Evolutionary conservation across 1,140 invertebrate genomes (phyloP), one percentile per base, ranked within the genome.

Genomic region (Cydia strobilella): DNA sequence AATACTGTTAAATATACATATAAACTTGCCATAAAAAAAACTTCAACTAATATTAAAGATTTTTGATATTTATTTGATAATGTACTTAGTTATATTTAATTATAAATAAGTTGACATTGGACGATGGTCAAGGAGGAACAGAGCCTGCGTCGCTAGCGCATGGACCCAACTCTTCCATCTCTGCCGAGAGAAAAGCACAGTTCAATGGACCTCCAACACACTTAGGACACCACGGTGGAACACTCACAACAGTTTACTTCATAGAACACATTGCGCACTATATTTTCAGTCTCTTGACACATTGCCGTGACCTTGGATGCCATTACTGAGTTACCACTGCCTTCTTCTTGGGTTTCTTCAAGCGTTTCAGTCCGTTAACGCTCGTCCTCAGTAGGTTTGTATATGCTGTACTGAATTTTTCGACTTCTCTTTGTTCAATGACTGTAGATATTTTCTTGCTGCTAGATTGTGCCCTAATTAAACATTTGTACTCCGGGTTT

Each of bases 321-420:
- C 18, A 59, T 85, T 91, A 92, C 76, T 92, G 90, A 74, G 90
- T 83, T 25, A 88, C 85, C 80, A 91, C 85, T 12, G 89, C 87
- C 75, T 97, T 93, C 86, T 94, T 93, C 92, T 97, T 96, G 4
- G 94, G 94, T 91, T 97, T 97, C 86, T 97, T 97, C 78, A 97
- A 94, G 90, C 97, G 97, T 89, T 97, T 97, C 72, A 98, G 91
- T 77, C 96, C 96, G 93, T 97, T 97, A 88, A 98, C 95, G 90
- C 97, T 97, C n/a, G 95, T 96, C 91, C 97, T 97, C 27, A 98
- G 91, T 77, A 97, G 92, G 93, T 95, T 97, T 86, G 96, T 96
- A 90, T 97, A 98, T 1, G 96, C 96, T 83, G 96, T 94, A 85
- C 97, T 97, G 90, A 98, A 97, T 93, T 96, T 97, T 90, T 97